Evolutionary conservation across 2,888 invertebrate genomes (phyloP).

Genomic region (Ormyrus thymus): DNA sequence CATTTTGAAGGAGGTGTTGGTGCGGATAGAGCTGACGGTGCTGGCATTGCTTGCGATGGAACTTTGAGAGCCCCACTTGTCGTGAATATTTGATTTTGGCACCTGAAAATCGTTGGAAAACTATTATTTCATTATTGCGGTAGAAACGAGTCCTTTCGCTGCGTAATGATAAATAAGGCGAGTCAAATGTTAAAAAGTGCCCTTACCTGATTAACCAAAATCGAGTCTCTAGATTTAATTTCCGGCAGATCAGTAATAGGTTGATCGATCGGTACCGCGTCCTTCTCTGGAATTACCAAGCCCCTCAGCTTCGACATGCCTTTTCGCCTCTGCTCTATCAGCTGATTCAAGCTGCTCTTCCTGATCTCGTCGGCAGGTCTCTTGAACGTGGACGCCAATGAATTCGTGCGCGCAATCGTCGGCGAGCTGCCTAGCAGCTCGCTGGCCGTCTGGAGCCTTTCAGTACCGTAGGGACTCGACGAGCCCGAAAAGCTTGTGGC

Average conservation of each 20-base stretch:
- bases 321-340: slow-evolving; percentile 88
- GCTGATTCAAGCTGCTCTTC: slow-evolving; percentile 82
- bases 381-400: slow-evolving; percentile 68
- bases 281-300: slow-evolving; percentile 89
- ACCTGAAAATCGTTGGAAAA: slow-evolving; percentile 58
- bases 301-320: slow-evolving; percentile 90
- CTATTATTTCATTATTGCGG: not conserved
- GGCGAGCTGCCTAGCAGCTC: slow-evolving; percentile 23
- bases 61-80: slow-evolving; percentile 72
- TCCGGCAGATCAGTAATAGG: slow-evolving; percentile 86
- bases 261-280: slow-evolving; percentile 76
- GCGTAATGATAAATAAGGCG: too few species aligned
- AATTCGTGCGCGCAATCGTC: slow-evolving; percentile 63
- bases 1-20: slow-evolving; percentile 68
- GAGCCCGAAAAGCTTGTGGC: slow-evolving; percentile 75
- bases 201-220: slow-evolving; percentile 63
- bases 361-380: slow-evolving; percentile 72
- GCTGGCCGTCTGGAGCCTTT: slow-evolving; percentile 18
- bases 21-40: slow-evolving; percentile 66
- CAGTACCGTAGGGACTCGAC: slow-evolving; percentile 24
- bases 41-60: slow-evolving; percentile 69
- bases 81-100: slow-evolving; percentile 68
- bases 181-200: too few species aligned
- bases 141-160: too few species aligned
- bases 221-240: slow-evolving; percentile 85